Conservation (phyloP, 2,797 vertebrate species). For the Phrynocephalus forsythii region DNA sequence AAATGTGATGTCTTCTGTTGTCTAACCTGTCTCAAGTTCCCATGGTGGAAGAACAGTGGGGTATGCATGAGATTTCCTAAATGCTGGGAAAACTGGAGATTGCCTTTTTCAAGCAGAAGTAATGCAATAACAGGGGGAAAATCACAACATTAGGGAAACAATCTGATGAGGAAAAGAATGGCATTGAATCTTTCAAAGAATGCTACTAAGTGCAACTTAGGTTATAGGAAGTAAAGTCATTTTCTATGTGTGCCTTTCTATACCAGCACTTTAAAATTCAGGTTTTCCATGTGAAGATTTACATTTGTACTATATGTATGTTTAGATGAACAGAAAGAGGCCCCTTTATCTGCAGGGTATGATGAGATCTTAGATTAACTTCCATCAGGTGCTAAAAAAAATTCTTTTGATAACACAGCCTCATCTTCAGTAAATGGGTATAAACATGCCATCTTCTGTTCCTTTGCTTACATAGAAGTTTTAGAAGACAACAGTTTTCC, state of each 20-base stretch:
- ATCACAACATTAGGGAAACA: neutral
- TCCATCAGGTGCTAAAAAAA: neutral
- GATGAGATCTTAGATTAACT: neutral
- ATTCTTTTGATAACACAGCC: neutral
- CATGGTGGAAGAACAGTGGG: neutral
- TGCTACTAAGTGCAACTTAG: neutral
- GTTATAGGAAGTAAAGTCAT: neutral
- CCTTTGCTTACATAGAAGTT: neutral
- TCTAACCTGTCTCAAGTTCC: neutral
- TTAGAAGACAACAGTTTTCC: neutral
- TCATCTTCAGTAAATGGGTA: neutral
- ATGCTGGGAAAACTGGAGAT: neutral
- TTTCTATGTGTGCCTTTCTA: neutral
- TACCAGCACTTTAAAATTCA: neutral
- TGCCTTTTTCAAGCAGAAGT: neutral
- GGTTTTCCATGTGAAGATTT: neutral
- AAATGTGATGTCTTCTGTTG: neutral
- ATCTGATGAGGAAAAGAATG: neutral
- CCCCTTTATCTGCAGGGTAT: neutral
- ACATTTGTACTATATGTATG: neutral
- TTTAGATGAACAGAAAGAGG: neutral
- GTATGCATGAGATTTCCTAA: neutral
- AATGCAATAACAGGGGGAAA: no score
- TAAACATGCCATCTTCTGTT: neutral
- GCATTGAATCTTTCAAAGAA: neutral